Percentiles rank a stretch among this genome's conserved stretches.
Evolutionary conservation across 2,113 vertebrate genomes (phyloP).

Genomic region (Tupaia chinensis): DNA sequence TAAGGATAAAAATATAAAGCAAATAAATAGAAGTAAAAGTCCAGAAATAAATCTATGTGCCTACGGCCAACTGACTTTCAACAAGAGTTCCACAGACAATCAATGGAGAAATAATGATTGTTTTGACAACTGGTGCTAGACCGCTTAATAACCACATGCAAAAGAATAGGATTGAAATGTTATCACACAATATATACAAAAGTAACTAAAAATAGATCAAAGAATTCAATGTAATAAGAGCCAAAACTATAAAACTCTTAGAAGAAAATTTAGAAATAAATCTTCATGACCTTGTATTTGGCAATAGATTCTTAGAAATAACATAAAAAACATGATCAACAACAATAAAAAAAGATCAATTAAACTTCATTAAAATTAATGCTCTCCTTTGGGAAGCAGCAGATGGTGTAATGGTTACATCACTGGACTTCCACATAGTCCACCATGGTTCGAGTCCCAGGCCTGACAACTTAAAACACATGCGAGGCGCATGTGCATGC

Average conservation of each 20-base stretch:
- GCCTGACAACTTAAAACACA: no score
- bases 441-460: no score
- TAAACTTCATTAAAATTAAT: not conserved
- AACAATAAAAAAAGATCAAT: not conserved
- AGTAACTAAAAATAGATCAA: not conserved
- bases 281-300: not conserved
- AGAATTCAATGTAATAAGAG: not conserved
- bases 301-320: not conserved
- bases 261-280: not conserved
- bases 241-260: not conserved
- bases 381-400: no score
- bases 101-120: not conserved
- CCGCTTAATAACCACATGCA: constrained; percentile 1
- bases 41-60: not conserved
- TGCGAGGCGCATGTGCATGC: no score
- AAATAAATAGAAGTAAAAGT: not conserved
- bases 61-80: not conserved
- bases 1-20: not conserved
- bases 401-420: no score
- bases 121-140: not conserved
- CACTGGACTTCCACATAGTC: no score
- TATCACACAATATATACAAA: not conserved
- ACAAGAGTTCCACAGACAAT: not conserved
- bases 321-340: not conserved
- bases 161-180: not conserved